These are phyloP conservation scores for Tenthredo scrophulariae DNA, from an alignment of 2,888 invertebrate species.

Conservation along the genomic window DNA sequence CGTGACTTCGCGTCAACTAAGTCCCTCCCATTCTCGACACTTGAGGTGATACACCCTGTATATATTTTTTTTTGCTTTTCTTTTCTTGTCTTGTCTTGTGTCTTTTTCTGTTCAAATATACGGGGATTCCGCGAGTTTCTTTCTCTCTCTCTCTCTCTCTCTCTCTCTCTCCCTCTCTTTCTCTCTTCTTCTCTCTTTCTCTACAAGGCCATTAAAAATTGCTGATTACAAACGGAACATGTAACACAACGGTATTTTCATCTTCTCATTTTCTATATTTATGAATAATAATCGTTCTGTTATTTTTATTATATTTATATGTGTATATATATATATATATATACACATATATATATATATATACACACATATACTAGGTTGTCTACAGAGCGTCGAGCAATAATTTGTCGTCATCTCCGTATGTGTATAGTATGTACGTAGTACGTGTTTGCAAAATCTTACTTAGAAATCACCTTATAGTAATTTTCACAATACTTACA, in stretches of 20 bases:
- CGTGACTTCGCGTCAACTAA: too few relatives aligned
- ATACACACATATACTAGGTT: conserved; percentile 16
- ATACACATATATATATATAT: conserved; percentile 17
- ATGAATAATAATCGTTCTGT: conserved; percentile 59
- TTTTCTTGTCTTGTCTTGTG: not conserved
- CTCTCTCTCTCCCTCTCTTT: too few relatives aligned
- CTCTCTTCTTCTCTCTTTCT: not conserved
- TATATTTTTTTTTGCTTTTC: not conserved
- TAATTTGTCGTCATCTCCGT: conserved; percentile 8
- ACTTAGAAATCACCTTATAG: conserved; percentile 64
- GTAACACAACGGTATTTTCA: conserved; percentile 67
- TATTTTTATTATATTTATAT: conserved; percentile 58
- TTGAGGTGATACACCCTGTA: too few relatives aligned
- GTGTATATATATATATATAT: conserved; percentile 43
- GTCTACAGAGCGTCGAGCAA: conserved; percentile 17
- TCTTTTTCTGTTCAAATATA: not conserved
- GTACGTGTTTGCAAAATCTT: conserved; percentile 51
- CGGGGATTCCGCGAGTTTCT: not conserved
- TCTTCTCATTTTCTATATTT: conserved; percentile 61
- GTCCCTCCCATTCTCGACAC: too few relatives aligned
- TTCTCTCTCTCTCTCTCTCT: too few relatives aligned
- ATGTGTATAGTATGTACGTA: conserved; percentile 23
- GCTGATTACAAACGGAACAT: conserved; percentile 69
- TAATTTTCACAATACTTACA: conserved; percentile 66
- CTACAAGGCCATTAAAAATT: conserved; percentile 59